Base-by-base conservation (phyloP, 1,140 invertebrate species). In the Trichomalopsis sarcophagae region DNA sequence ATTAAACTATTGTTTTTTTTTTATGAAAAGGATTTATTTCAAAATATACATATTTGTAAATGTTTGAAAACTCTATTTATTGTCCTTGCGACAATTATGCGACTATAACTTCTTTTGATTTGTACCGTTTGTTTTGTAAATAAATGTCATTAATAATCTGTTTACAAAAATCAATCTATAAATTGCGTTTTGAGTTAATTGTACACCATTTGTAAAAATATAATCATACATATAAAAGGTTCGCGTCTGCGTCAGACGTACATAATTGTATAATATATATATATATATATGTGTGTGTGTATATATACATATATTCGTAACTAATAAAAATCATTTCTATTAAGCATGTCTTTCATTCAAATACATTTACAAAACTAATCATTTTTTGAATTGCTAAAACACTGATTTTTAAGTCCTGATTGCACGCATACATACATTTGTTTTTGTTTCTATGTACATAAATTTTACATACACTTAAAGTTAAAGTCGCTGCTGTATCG, bases 381-480 rank as follows among this genome's bases (percentile, higher is more conserved):
- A 74, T 74, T 74, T 44, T 36, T 40, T 76, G 0, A 66, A 40
- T 5, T 10, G 10, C 9, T 44, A 44, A 44, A 44, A 44, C 7
- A 44, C 40, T 44, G 40, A 44, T 44, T 9, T 10, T 7, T 36
- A 23, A 33, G 10, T 66, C 17, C 3, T 13, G 44, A 62, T 82
- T 82, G 47, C 44, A 76, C 50, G 13, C 50, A 69, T 66, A 76
- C 55, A 76, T 83, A 36, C 80, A 74, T n/a, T 13, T 11, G 17
- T 44, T 73, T 81, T 36, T 6, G 2, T 33, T 21, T 17, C 6
- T 71, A 33, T 73, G 17, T 14, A 10, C 30, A 13, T 71, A 78
- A 50, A 78, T 74, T 44, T 23, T 40, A 40, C 66, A 80, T 69
- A 21, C 2, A 66, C 9, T 62, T 79, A 66, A 79, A 62, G 33